Evolutionary conservation across 2,888 invertebrate species (phyloP).

Genomic region (Drosophila yooni): DNA sequence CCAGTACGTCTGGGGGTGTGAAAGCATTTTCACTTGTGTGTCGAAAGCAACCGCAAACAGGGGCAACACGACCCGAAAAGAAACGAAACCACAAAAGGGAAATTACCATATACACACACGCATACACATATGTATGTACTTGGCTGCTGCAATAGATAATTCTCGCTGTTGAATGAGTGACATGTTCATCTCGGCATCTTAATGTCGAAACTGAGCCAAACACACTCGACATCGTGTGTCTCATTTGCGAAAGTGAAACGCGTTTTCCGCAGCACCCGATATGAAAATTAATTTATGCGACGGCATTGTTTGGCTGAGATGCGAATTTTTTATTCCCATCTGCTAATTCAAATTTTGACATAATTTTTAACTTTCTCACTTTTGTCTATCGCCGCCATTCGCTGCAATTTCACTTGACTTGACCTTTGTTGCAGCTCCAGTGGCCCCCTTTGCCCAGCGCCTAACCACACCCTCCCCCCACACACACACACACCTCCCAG

Average conservation of each 20-base stretch:
- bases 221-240: slow-evolving; percentile 23
- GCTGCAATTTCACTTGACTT: slow-evolving; percentile 73
- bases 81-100: slow-evolving; percentile 63
- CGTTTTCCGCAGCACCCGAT: slow-evolving; percentile 68
- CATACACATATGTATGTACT: not conserved
- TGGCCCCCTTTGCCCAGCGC: slow-evolving; percentile 1
- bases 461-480: not conserved
- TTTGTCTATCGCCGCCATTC: slow-evolving; percentile 51
- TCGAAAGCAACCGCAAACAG: slow-evolving; percentile 39
- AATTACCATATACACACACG: slow-evolving; percentile 12
- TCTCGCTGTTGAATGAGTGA: slow-evolving; percentile 39
- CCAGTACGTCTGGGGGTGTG: slow-evolving; percentile 42
- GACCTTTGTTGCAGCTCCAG: slow-evolving; percentile 63
- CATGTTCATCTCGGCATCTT: slow-evolving; percentile 44
- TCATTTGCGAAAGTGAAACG: slow-evolving; percentile 73
- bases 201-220: slow-evolving; percentile 35
- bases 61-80: slow-evolving; percentile 25
- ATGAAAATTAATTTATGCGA: slow-evolving; percentile 69
- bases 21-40: slow-evolving; percentile 52
- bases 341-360: slow-evolving; percentile 78
- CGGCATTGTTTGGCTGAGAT: slow-evolving; percentile 43
- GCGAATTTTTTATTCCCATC: slow-evolving; percentile 44
- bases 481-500: not conserved
- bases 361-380: slow-evolving; percentile 79
- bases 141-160: slow-evolving; percentile 37